These are phyloP conservation scores for Centropyge bicolor DNA, from an alignment of 2,797 vertebrate genomes.

Conservation along the genomic window DNA sequence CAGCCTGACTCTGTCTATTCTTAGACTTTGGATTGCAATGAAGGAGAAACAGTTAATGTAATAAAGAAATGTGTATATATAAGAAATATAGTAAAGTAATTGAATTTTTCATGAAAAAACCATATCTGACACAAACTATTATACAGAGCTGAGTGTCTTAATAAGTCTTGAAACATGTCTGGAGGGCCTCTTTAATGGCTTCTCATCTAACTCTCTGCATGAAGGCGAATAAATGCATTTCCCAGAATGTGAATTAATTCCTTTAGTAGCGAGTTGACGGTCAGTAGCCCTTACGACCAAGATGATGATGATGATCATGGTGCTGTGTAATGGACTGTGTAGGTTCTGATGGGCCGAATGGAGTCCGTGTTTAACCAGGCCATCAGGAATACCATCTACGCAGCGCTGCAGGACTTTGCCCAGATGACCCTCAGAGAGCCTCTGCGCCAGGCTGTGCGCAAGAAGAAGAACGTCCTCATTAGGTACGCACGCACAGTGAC, in stretches of 20 bases:
- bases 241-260: neutral
- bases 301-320: neutral
- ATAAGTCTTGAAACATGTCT: neutral
- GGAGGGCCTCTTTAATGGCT: neutral
- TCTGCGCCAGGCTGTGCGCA: slow-evolving; percentile 96
- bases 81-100: neutral
- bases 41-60: neutral
- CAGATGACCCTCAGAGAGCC: slow-evolving; percentile 97
- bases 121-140: neutral
- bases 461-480: slow-evolving; percentile 99
- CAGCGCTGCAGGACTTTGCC: slow-evolving; percentile 97
- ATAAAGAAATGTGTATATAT: neutral
- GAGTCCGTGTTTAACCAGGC: slow-evolving; percentile 99
- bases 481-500: slow-evolving; percentile 51
- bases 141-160: neutral
- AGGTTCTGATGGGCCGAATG: slow-evolving; percentile 98
- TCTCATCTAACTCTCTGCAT: neutral
- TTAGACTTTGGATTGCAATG: neutral
- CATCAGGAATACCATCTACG: slow-evolving; percentile 98
- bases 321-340: slow-evolving; percentile 13
- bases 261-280: neutral
- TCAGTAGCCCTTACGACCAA: neutral
- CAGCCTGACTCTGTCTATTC: neutral
- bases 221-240: neutral
- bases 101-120: neutral